Evolutionary conservation across 2,888 invertebrate genomes (phyloP), one percentile per base, ranked within the genome.

Genomic region (Leucophenga maculata): DNA sequence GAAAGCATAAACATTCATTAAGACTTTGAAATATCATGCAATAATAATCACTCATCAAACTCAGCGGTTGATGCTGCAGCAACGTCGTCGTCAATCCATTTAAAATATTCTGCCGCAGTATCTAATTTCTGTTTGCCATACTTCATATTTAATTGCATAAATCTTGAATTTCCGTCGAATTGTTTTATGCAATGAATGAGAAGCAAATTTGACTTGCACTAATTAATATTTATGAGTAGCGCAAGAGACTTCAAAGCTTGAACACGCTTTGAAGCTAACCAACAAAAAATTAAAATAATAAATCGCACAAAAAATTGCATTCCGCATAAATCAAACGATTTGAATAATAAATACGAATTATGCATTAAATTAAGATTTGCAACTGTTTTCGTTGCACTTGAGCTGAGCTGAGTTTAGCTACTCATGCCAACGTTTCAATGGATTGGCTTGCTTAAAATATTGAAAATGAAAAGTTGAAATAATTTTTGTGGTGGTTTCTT

Each of bases 311-410:
- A 50, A 50, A n/a, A 50, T 18, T 60, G 55, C 70, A 81, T 73
- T 84, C 82, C 77, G 83, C 80, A 80, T 84, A 82, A 80, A 82
- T 82, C 80, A 75, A 72, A 74, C 64, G 73, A 82, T 78, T 82
- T 80, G 84, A 84, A 84, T 80, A 84, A 80, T 82, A 82, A 78
- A 84, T 80, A 71, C 76, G 83, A 84, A 82, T 84, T 82, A 80
- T 80, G 83, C 79, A 80, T 80, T 80, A 80, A 80, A 80, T 80
- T 84, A 84, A 79, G 84, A 82, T 80, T 84, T 78, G 72, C 73
- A 74, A 73, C 77, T 66, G 74, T 66, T 71, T 62, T 64, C 13
- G n/a, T 13, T 39, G 32, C 13, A 22, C 39, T 14, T 14, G 64
- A 39, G 39, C 20, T 48, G n/a, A n/a, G 18, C 32, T n/a, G 8